Conservation (phyloP, 2,888 invertebrate genomes). For the Hypselothyrea guttata region DNA sequence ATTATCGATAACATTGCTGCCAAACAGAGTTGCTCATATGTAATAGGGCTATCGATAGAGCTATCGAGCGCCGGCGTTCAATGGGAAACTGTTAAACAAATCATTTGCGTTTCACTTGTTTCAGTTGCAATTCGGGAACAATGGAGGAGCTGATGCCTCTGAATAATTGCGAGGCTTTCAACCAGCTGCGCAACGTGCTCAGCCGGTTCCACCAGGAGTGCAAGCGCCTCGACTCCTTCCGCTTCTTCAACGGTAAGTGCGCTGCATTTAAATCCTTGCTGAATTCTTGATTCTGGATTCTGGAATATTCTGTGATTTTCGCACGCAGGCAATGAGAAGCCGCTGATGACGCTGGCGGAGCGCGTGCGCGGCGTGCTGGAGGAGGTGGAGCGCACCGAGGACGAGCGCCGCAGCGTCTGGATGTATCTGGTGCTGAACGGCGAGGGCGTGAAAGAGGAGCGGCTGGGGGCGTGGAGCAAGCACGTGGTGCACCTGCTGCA, state of each 20-base stretch:
- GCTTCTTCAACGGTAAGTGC: slow-evolving; percentile 55
- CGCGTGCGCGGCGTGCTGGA: slow-evolving; percentile 39
- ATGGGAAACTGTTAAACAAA: too few species aligned
- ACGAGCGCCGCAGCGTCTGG: slow-evolving; percentile 52
- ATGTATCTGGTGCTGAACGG: slow-evolving; percentile 46
- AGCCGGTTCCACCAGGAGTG: slow-evolving; percentile 1
- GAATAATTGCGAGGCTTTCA: slow-evolving; percentile 49
- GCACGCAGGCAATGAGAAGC: slow-evolving; percentile 44
- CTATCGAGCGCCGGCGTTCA: too few species aligned
- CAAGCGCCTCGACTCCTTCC: slow-evolving; percentile 26
- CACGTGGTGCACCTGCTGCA: slow-evolving; percentile 42
- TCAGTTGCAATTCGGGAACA: too few species aligned
- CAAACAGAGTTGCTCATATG: too few species aligned
- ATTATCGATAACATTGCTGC: too few species aligned
- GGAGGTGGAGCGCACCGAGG: slow-evolving; percentile 29
- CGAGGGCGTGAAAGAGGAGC: neutral
- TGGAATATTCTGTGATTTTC: neutral
- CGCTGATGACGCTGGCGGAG: slow-evolving; percentile 19
- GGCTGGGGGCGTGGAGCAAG: slow-evolving; percentile 15
- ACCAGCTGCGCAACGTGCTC: slow-evolving; percentile 40
- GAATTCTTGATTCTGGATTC: neutral
- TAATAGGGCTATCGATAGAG: too few species aligned
- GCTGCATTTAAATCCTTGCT: too few species aligned
- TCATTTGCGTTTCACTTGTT: too few species aligned
- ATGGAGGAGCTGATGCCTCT: slow-evolving; percentile 36